Conservation (phyloP, 2,113 vertebrate genomes). For the Neodon shergylaensis region DNA sequence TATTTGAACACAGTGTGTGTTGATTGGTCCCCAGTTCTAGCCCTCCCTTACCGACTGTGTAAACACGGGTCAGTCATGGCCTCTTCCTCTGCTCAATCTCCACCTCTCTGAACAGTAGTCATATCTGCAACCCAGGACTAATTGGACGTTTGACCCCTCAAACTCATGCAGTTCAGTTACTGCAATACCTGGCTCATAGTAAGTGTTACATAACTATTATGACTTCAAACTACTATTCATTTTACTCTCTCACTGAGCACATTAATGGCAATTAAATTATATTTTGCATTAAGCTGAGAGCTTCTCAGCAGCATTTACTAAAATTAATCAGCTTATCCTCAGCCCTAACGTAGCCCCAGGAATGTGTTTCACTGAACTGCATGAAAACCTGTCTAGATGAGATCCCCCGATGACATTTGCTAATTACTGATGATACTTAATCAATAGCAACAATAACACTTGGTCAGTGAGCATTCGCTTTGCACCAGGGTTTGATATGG, state of each 20-base stretch:
- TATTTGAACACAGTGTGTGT: background rate
- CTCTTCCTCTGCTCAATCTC: background rate
- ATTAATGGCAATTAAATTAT: conserved; percentile 35
- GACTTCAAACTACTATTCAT: background rate
- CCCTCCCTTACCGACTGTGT: background rate
- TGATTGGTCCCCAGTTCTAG: background rate
- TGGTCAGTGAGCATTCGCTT: background rate
- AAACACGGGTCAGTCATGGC: background rate
- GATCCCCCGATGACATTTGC: background rate
- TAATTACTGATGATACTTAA: background rate
- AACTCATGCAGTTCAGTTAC: background rate
- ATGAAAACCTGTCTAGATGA: background rate
- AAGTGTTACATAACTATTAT: background rate
- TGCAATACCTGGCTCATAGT: background rate
- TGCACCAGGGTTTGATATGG: background rate
- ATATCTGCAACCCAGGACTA: background rate
- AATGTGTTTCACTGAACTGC: background rate
- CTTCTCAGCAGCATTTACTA: background rate
- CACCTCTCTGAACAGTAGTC: background rate
- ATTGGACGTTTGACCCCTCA: background rate
- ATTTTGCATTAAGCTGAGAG: background rate
- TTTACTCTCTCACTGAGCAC: background rate
- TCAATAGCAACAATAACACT: background rate
- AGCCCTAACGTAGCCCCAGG: background rate
- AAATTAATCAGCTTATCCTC: conserved; percentile 4